Conservation (phyloP, 2,797 vertebrate species). For the Clamator glandarius region DNA sequence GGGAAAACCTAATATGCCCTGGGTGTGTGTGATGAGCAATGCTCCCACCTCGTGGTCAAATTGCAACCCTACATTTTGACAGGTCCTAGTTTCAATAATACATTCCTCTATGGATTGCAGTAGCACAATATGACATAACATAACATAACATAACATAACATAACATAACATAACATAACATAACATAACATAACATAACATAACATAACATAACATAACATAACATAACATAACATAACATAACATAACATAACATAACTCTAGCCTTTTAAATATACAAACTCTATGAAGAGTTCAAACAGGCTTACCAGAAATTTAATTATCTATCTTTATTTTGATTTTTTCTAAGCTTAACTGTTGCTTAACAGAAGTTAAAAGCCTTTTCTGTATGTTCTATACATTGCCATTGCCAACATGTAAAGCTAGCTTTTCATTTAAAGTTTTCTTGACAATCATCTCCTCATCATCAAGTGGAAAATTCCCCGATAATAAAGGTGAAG, state of each 20-base stretch:
- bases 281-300: background rate
- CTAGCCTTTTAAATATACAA: background rate
- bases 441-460: background rate
- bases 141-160: background rate
- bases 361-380: background rate
- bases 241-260: background rate
- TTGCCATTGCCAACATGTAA: background rate
- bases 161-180: no score
- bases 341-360: background rate
- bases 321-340: background rate
- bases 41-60: constrained; percentile 39
- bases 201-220: background rate
- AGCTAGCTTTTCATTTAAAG: background rate
- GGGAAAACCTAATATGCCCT: background rate
- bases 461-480: background rate
- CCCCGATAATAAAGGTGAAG: background rate
- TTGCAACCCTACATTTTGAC: background rate
- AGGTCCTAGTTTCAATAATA: background rate
- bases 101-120: background rate
- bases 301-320: background rate
- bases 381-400: background rate
- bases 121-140: no score
- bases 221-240: background rate
- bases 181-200: background rate
- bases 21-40: background rate